Conservation (phyloP, 2,888 invertebrate species). For the Heliconius ethilla region DNA sequence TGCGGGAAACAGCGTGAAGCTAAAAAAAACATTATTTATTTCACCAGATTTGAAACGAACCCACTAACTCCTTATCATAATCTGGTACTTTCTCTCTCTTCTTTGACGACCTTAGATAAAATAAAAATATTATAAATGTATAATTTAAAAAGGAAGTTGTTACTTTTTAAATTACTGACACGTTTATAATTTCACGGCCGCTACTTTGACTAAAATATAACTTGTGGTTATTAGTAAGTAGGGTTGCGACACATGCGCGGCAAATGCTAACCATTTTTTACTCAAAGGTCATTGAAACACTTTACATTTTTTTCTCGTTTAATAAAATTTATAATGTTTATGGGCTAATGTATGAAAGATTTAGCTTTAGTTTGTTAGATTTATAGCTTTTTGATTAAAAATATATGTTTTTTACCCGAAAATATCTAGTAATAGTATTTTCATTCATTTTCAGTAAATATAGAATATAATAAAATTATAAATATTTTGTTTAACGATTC, state of each 20-base stretch:
- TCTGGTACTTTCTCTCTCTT: neutral
- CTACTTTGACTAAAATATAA: conserved; percentile 17
- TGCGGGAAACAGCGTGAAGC: too few relatives aligned
- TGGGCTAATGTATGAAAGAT: neutral
- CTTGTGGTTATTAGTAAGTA: conserved; percentile 49
- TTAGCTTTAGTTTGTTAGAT: neutral
- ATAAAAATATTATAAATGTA: conserved; percentile 3
- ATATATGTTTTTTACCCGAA: neutral
- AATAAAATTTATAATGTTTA: neutral
- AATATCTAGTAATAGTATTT: neutral
- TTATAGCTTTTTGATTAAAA: neutral
- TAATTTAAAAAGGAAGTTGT: conserved; percentile 11
- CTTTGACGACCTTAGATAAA: neutral
- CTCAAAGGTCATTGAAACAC: conserved; percentile 47
- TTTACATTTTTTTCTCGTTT: conserved; percentile 10
- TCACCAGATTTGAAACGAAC: neutral
- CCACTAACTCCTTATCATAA: neutral
- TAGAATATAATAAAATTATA: too few relatives aligned
- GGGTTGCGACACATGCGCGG: conserved; percentile 60
- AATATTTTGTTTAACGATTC: too few relatives aligned
- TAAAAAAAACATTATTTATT: neutral
- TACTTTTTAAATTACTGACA: conserved; percentile 10
- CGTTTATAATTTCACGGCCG: neutral
- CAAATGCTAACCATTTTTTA: conserved; percentile 67
- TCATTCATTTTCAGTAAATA: neutral